Evolutionary conservation across 2,113 vertebrate species (phyloP).

Genomic region (Pterophyllum scalare): DNA sequence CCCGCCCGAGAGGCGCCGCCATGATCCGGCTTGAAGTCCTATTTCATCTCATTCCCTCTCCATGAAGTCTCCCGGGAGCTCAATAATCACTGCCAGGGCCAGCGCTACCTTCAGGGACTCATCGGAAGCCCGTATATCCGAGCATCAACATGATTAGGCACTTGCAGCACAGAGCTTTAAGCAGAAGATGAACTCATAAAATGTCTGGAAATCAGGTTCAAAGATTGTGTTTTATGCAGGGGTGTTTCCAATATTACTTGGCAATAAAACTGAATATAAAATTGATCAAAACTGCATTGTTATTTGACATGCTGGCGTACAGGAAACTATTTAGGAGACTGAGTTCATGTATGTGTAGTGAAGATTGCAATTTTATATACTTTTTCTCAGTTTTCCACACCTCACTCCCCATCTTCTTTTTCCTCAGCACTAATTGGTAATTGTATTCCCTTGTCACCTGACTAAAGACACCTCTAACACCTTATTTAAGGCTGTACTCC

Average conservation of each 20-base stretch:
- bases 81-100: slow-evolving; percentile 54
- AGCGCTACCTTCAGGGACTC: slow-evolving; percentile 65
- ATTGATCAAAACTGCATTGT: neutral
- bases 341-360: neutral
- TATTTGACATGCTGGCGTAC: neutral
- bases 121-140: slow-evolving; percentile 19
- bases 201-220: neutral
- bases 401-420: neutral
- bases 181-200: neutral
- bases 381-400: neutral
- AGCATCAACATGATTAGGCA: neutral
- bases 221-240: neutral
- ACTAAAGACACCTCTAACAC: neutral
- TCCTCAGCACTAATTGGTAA: neutral
- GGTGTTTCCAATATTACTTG: neutral
- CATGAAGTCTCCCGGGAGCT: slow-evolving; percentile 70
- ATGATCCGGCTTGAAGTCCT: slow-evolving; percentile 83
- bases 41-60: slow-evolving; percentile 67
- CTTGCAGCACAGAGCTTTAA: neutral
- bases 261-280: neutral
- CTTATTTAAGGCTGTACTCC: neutral
- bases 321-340: too few species aligned
- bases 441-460: neutral
- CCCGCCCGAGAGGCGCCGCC: slow-evolving; percentile 87
- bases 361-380: neutral